Evolutionary conservation across 1,140 invertebrate genomes (phyloP).

Genomic region (Pseudomyrmex cubaensis): DNA sequence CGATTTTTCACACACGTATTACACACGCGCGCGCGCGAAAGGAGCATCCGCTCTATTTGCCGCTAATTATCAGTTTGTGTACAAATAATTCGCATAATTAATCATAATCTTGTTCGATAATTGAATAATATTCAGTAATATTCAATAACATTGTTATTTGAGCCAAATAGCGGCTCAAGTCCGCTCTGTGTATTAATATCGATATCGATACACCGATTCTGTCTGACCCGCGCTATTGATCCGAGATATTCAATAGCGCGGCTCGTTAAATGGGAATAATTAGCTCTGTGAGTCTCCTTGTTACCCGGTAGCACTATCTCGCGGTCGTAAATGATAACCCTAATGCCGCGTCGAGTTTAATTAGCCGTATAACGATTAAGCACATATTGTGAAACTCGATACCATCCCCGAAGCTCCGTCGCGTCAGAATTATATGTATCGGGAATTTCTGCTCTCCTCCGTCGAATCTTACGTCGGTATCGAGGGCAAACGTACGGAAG

Average conservation of each 20-base stretch:
- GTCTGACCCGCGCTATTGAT: conserved; percentile 65
- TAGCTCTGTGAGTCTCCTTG: conserved; percentile 65
- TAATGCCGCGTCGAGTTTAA: conserved; percentile 36
- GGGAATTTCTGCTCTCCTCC: background rate
- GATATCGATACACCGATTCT: conserved; percentile 37
- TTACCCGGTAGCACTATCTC: conserved; percentile 28
- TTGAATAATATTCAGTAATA: background rate
- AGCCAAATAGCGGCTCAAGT: background rate
- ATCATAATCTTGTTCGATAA: conserved; percentile 23
- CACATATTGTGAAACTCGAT: conserved; percentile 5
- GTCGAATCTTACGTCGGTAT: conserved; percentile 14
- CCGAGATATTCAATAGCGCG: conserved; percentile 47
- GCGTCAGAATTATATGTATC: background rate
- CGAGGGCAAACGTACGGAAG: conserved; percentile 60
- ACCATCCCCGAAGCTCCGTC: background rate
- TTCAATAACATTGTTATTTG: conserved; percentile 5
- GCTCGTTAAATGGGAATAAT: conserved; percentile 70
- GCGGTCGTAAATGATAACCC: conserved; percentile 24
- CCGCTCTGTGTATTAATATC: background rate
- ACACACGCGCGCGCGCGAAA: background rate
- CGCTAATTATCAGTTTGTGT: conserved; percentile 14
- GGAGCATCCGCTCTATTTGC: background rate
- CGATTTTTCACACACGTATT: background rate
- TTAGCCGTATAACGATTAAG: conserved; percentile 44
- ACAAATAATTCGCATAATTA: conserved; percentile 13